These are phyloP conservation scores for Enteromius thamalakanensis DNA, from an alignment of 2,797 vertebrate genomes.

Conservation along the genomic window DNA sequence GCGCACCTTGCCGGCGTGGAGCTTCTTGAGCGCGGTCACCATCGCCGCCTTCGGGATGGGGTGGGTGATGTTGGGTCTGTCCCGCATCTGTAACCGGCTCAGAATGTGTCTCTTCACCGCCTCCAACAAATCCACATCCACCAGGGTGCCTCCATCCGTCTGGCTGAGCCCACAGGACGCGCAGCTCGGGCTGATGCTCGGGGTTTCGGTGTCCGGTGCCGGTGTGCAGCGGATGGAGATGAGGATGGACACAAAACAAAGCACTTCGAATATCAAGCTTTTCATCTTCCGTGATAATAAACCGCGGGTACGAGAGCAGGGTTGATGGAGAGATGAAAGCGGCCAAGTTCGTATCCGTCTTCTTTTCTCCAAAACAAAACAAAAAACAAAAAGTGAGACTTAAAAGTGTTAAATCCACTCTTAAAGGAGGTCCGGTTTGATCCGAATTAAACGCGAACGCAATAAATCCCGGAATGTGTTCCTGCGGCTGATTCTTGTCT, in stretches of 20 bases:
- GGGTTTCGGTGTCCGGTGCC: slow-evolving; percentile 76
- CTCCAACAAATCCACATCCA: slow-evolving; percentile 85
- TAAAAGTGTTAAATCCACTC: slow-evolving; percentile 44
- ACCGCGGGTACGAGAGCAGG: not conserved
- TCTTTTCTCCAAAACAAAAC: not conserved
- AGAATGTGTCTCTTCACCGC: slow-evolving; percentile 90
- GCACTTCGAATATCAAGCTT: slow-evolving; percentile 68
- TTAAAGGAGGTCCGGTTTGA: slow-evolving; percentile 56
- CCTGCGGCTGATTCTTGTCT: slow-evolving; percentile 47
- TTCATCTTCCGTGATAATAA: slow-evolving; percentile 72
- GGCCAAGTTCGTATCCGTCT: slow-evolving; percentile 50
- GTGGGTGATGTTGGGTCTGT: slow-evolving; percentile 84
- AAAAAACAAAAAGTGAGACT: not conserved
- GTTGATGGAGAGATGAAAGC: slow-evolving; percentile 19
- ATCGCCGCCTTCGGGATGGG: slow-evolving; percentile 88
- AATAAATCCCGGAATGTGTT: slow-evolving; percentile 40
- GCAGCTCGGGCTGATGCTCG: slow-evolving; percentile 77
- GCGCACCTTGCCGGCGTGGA: slow-evolving; percentile 90
- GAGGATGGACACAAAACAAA: slow-evolving; percentile 72
- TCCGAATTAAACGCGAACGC: slow-evolving; percentile 44
- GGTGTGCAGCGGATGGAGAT: slow-evolving; percentile 76
- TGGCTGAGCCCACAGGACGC: slow-evolving; percentile 77
- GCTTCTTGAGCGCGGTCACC: slow-evolving; percentile 89
- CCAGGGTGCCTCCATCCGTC: slow-evolving; percentile 71
- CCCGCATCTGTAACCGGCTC: slow-evolving; percentile 82